Evolutionary conservation across 2,888 invertebrate genomes (phyloP), one percentile per base, ranked within the genome.

Genomic region (Euplexia lucipara): DNA sequence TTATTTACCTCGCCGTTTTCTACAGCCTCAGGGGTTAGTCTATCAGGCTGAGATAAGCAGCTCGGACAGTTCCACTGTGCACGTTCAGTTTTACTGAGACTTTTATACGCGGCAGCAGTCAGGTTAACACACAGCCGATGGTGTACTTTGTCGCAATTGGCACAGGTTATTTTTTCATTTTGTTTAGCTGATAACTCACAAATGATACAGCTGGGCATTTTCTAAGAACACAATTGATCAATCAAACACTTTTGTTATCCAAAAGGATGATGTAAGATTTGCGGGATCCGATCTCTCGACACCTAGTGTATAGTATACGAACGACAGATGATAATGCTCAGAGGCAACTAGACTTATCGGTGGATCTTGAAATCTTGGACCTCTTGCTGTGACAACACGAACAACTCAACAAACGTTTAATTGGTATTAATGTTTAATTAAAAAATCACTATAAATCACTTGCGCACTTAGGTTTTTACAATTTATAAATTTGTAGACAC

Each of bases 31-130:
- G 12, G 12, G 18, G 16, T 16, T 16, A 14, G 8, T 32, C 12
- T 12, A 1, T 32, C 16, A 12, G 47, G 16, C 1, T 4, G 32
- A 32, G 47, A 30, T 12, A 3, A 1, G 30, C 47, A 48, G 12
- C 1, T 32, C 16, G 30, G 47, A 48, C 47, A 48, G 30, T 48
- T 48, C 47, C 47, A 48, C 3, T 48, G 16, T 12, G 8, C 6
- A 7, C 16, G 30, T 12, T 5, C 16, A 30, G 10, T 48, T 16
- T 48, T 9, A 12, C 30, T 48, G 12, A 48, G 16, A 10, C 30
- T 18, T 4, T 7, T 3, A 48, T 7, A 48, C 10, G 10, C 7
- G 12, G 12, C 7, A 30, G 30, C 47, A 32, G 16, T 18, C 12
- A 48, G 7, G 1, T 12, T 32, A 16, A 48, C 47, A 18, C 47